Base-by-base conservation (phyloP, 2,113 vertebrate genomes). In the Apteryx owenii region DNA sequence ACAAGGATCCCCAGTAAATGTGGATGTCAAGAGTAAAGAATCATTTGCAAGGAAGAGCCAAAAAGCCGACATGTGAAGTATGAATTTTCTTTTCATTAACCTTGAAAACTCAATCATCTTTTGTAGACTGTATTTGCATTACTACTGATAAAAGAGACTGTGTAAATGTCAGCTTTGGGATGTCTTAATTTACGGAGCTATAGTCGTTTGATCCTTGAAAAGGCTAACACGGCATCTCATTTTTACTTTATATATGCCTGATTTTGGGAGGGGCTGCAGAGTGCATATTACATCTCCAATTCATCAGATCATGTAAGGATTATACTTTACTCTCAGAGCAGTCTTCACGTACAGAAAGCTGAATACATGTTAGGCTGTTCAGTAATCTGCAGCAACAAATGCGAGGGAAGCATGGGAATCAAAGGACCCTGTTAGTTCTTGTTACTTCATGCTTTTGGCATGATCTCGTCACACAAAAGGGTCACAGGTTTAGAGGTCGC, bases 101-200 rank as follows among this genome's bases (percentile, higher is more conserved):
- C 60, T 64, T 70, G 48, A 53, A 68, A 58, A 3, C n/a, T 61
- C 16, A 13, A 65, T 11, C 79, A 46, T n/a, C 25, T 8, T 42
- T 53, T 44, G 1, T 21, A 23, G 60, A 4, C 71, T 73, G 61
- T 48, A 4, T 68, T 80, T 31, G 51, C 13, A 26, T 76, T 81
- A 16, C 75, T 61, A 6, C 88, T 66, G 94, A 50, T 84, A 44
- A 61, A 58, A 88, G 56, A 77, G 73, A 18, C 62, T 83, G 54
- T 60, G 77, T 79, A 93, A 88, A 90, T 93, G 46, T 66, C 83
- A 85, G 65, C 62, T 79, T 61, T 42, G 44, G 66, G 42, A 75
- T 79, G 61, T 48, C 56, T 92, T 71, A 18, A 75, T 86, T 86
- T 56, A 17, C 16, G 2, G 78, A 80, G 46, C 56, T 83, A 3